Evolutionary conservation across 2,888 invertebrate genomes (phyloP).

Genomic region (Athrips mouffetella): DNA sequence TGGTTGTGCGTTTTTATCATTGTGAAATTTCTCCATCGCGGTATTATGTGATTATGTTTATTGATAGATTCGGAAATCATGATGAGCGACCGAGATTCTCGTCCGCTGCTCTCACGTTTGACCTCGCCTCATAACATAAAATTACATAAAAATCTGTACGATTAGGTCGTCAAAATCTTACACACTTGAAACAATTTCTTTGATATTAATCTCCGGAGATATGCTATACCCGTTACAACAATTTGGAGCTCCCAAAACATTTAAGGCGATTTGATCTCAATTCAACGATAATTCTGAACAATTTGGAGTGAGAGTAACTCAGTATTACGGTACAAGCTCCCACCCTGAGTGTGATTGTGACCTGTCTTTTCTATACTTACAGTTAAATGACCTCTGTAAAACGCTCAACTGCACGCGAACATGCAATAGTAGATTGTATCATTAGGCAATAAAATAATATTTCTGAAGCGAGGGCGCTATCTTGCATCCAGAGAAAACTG

Average conservation of each 20-base stretch:
- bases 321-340: constrained; percentile 5
- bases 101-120: constrained; percentile 14
- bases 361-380: neutral
- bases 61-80: constrained; percentile 5
- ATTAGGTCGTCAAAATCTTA: neutral
- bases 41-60: constrained; percentile 7
- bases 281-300: constrained; percentile 6
- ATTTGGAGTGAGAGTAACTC: constrained; percentile 8
- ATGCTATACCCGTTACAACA: constrained; percentile 1
- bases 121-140: constrained; percentile 9
- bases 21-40: neutral
- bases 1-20: neutral
- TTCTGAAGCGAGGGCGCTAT: too few relatives aligned
- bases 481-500: too few relatives aligned
- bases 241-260: neutral
- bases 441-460: too few relatives aligned
- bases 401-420: constrained; percentile 1
- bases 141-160: constrained; percentile 15
- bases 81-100: neutral
- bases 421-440: too few relatives aligned
- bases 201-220: neutral
- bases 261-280: constrained; percentile 4
- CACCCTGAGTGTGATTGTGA: neutral
- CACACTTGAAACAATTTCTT: neutral
- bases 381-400: constrained; percentile 7